Percentiles rank a stretch among this genome's conserved stretches.
phyloP scores from a whole-genome alignment of 2,888 invertebrate genomes.

The Ganaspis brasiliensis region DNA sequence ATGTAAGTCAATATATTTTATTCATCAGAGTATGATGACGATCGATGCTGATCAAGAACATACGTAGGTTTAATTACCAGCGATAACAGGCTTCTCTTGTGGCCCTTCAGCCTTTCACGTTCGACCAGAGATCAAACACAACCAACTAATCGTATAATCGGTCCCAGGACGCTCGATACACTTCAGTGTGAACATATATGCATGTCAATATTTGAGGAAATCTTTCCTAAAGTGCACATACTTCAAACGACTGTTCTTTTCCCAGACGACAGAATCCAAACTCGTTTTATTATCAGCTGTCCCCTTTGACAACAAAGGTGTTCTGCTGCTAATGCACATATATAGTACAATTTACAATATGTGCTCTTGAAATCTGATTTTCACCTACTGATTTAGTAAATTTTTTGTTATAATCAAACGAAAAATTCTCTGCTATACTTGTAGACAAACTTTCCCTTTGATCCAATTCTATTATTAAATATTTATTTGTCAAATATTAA shows the following conservation, averaged over 20 bases:
- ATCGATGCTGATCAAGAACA: not conserved
- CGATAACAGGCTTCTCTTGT: conserved; percentile 25
- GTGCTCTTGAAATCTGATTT: too few species aligned
- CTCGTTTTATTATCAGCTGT: not conserved
- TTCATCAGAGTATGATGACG: too few species aligned
- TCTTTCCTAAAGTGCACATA: not conserved
- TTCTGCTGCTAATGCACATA: too few species aligned
- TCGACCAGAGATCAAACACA: conserved; percentile 26
- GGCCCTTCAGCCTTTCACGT: conserved; percentile 18
- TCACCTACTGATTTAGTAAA: too few species aligned
- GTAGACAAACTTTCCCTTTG: too few species aligned
- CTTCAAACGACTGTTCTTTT: not conserved
- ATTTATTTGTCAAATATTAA: too few species aligned
- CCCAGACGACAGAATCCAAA: not conserved
- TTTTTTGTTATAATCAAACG: too few species aligned
- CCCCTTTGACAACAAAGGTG: too few species aligned
- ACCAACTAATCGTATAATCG: not conserved
- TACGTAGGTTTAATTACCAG: conserved; percentile 19
- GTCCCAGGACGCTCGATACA: conserved; percentile 19
- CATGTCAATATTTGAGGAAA: conserved; percentile 32
- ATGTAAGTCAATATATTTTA: too few species aligned
- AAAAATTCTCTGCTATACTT: too few species aligned
- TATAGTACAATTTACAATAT: too few species aligned
- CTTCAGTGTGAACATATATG: not conserved
- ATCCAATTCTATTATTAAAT: too few species aligned